Base-by-base conservation (phyloP, 1,140 invertebrate genomes). In the Epicauta chinensis region DNA sequence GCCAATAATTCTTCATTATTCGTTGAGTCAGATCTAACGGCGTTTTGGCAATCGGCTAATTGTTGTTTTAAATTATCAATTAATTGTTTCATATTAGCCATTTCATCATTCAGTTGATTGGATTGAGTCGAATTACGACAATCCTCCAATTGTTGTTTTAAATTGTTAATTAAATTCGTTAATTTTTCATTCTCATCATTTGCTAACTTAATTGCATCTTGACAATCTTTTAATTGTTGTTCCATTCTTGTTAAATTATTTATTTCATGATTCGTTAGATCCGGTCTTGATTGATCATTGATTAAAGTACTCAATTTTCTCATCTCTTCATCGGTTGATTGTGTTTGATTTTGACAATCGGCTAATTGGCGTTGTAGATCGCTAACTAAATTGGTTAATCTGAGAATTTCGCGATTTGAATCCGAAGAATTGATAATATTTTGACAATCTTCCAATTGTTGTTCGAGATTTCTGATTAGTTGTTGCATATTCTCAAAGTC, bases 381-480 rank as follows among this genome's bases (percentile, higher is more conserved):
- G 13, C 43, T 31, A 7, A 57, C 52, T 1, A 65, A 53, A 10
- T 53, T 48, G 9, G 44, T 48, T 7, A 23, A 5, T 5, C 23
- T 23, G 7, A 5, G 4, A 36, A 67, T 63, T 7, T 65, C 15
- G 41, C 47, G 16, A 55, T 63, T 31, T 10, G 10, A 14, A 5
- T 47, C 37, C 6, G 32, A 17, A 37, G 38, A 12, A 3, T 47
- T 37, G 15, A 47, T 16, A 36, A 56, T 51, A 34, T 38, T 40
- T 53, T 64, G 47, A 11, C 64, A 43, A 12, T 49, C 36, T 15
- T 56, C 51, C 9, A 67, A 45, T 35, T 64, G 56, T 51, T 56
- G 38, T 51, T 63, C 56, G 2, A 60, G 58, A 15, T 52, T 44
- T 3, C 23, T 36, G 36, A 64, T 29, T 12, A 23, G 7, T 23